Evolutionary conservation across 2,797 vertebrate genomes (phyloP), one percentile per base, ranked within the genome.

Genomic region (Podarcis siculus): DNA sequence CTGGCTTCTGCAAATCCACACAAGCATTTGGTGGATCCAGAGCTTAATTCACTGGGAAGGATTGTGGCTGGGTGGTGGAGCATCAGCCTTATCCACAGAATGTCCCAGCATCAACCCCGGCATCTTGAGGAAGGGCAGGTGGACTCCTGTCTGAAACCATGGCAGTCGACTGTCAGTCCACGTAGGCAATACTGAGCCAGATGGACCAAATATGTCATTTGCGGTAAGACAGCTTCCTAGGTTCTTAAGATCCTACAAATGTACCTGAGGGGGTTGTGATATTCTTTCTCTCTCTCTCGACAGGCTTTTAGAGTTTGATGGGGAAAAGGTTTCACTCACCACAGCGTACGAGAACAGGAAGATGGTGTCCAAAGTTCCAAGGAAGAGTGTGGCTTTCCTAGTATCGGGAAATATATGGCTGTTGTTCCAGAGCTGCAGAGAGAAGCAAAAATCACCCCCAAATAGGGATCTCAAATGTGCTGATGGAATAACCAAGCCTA

Each of bases 341-440:
- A 98, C 94, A 15, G 99, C 99, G 21, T 99, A 99, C 3, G 98
- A 98, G 95, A 99, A 98, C 82, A 99, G 98, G 93, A 99, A 99
- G 91, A 99, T 97, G 71, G 99, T 98, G 93, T 99, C 99, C 95
- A 99, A 86, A 0, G 95, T 97, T 61, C 99, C 99, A 27, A 99
- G 94, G 91, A 99, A 99, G 61, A 99, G 96, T 4, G 98, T 99
- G 84, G 99, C 99, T 92, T 98, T 96, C 89, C 97, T 95, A 17
- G 95, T 89, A 82, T 96, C 95, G 37, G 96, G 95, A 95, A 99
- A 99, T 90, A 99, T 95, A 81, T 76, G 96, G 94, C 97, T 98
- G 42, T 96, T 95, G 91, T 97, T 97, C 98, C 99, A 99, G 39
- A 98, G 97, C 99, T 99, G 88, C 0, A 73, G 73, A 30, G 21